Percentiles rank a stretch among this genome's conserved stretches.
Evolutionary conservation across 2,888 invertebrate species (phyloP).

Genomic region (Meteorus cinctellus): DNA sequence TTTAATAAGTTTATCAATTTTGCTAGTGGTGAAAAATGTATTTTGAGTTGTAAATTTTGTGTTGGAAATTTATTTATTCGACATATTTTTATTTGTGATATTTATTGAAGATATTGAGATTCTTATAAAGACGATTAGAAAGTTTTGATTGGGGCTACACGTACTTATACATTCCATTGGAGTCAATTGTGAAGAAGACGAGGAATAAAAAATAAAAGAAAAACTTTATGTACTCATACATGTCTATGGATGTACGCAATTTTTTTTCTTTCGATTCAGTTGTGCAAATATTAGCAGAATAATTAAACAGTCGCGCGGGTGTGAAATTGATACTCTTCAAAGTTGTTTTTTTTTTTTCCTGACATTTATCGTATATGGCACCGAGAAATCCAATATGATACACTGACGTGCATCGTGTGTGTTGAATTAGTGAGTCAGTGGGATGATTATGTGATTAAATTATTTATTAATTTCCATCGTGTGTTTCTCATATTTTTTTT

Average conservation of each 20-base stretch:
- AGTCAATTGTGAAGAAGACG: conserved; percentile 10
- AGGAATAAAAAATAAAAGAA: conserved; percentile 11
- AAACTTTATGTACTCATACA: not conserved
- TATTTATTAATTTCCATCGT: conserved; percentile 19
- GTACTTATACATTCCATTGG: conserved; percentile 26
- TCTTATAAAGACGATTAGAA: conserved; percentile 42
- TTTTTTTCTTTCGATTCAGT: not conserved
- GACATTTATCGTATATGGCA: not conserved
- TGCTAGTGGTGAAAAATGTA: not conserved
- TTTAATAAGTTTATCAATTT: not conserved
- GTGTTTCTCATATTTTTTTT: conserved; percentile 11
- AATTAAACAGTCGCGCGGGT: not conserved
- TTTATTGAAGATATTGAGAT: conserved; percentile 20
- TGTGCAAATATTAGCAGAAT: not conserved
- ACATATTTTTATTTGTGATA: conserved; percentile 11
- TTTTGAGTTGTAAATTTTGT: not conserved
- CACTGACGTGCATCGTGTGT: not conserved
- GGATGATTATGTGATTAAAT: conserved; percentile 29
- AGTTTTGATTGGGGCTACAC: conserved; percentile 42
- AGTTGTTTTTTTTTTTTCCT: not conserved
- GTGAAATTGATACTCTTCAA: not conserved
- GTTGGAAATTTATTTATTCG: no score
- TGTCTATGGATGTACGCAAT: not conserved
- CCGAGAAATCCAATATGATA: not conserved
- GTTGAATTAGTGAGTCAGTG: not conserved